These are phyloP conservation scores for Cephus pulcher DNA, from an alignment of 2,888 invertebrate species.

Conservation along the genomic window DNA sequence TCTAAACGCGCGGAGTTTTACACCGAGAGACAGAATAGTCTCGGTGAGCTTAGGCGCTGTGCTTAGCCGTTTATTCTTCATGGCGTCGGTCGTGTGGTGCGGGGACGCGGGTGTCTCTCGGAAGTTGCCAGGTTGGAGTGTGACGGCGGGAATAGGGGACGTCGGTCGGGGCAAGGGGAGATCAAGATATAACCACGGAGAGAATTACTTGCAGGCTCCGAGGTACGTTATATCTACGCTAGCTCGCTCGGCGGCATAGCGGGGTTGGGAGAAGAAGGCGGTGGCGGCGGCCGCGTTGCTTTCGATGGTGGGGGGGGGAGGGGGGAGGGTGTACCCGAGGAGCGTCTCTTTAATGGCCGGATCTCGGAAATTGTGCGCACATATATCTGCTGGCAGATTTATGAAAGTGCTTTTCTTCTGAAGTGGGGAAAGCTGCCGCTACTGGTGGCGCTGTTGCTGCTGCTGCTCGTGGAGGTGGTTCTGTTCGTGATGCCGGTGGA, in stretches of 20 bases:
- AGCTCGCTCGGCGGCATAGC: constrained; percentile 35
- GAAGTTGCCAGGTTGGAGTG: constrained; percentile 11
- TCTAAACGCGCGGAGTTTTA: constrained; percentile 58
- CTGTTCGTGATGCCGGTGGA: constrained; percentile 25
- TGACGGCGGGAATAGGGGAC: constrained; percentile 23
- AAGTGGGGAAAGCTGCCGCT: constrained; percentile 66
- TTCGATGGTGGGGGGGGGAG: constrained; percentile 28
- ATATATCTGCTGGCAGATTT: constrained; percentile 91
- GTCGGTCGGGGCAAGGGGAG: constrained; percentile 35
- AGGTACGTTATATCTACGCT: constrained; percentile 51
- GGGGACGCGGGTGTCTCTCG: constrained; percentile 4
- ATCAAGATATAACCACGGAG: constrained; percentile 61
- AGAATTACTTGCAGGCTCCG: constrained; percentile 55
- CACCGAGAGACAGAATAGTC: constrained; percentile 27
- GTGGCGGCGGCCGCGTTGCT: constrained; percentile 32
- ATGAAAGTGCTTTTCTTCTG: constrained; percentile 83
- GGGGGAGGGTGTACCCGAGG: constrained; percentile 40
- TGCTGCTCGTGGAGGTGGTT: constrained; percentile 21
- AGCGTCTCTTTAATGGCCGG: constrained; percentile 85
- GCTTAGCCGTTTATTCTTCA: constrained; percentile 48
- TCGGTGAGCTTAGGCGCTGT: constrained; percentile 22
- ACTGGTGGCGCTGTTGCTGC: constrained; percentile 39
- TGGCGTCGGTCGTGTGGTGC: constrained; percentile 22
- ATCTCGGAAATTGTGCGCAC: constrained; percentile 92
- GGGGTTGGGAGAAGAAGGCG: constrained; percentile 30